Evolutionary conservation across 2,113 vertebrate species (phyloP), one percentile per base, ranked within the genome.

Genomic region (Brienomyrus longianalis): DNA sequence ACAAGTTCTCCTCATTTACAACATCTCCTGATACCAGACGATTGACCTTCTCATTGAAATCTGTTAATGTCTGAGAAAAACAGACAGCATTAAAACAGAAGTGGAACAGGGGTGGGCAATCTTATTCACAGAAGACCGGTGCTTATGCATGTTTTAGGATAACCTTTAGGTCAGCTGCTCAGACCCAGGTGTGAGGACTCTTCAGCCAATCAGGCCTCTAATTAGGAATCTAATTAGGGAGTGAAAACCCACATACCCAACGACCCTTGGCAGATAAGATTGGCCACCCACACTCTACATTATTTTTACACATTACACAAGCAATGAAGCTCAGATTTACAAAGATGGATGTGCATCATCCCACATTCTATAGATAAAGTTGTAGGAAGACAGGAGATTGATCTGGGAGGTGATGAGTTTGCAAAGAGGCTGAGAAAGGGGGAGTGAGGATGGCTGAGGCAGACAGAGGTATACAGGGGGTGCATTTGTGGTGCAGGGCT

Each of bases 1-100:
- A 92, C 56, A 91, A 50, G 59, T 93, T 92, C 17, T 90, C 85
- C 0, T 90, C 11, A 23, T 31, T 59, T 0, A 89, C 52, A 35
- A 88, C 59, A 35, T 91, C 87, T 3, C 91, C 91, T 39, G 39
- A 85, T 45, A 51, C 62, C 59, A 92, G 52, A 2, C 43, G 84
- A 6, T 90, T 89, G 19, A 92, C 90, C 39, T 90, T 86, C 17
- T 91, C 88, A 86, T 88, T 92, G 43, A 92, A 92, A 48, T 31
- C n/a, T 3, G 54, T 88, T 77, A 92, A 43, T 9, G 21, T 91
- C 92, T 92, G 87, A 51, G 77, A 77, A 10, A 35, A 48, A 52
- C 31, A n/a, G 48, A n/a, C 3, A 89, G 10, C 8, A 52, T 52
- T 54, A 52, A 8, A 62, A 27, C 2, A 86, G 51, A 39, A 52